Evolutionary conservation across 2,113 vertebrate genomes (phyloP).

Genomic region (Odocoileus virginianus): DNA sequence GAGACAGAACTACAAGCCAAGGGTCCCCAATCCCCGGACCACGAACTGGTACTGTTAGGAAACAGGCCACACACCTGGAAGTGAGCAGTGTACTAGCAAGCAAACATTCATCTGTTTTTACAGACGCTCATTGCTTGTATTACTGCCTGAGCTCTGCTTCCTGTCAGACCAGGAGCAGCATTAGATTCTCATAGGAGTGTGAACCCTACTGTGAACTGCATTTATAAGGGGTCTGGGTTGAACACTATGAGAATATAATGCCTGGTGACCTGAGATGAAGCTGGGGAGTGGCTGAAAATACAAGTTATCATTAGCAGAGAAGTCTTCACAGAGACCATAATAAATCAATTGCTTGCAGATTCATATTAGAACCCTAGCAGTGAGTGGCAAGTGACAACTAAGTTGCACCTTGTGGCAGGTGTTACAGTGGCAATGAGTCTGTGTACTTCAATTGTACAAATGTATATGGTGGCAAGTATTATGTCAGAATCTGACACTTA

Average conservation of each 20-base stretch:
- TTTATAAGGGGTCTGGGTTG: neutral
- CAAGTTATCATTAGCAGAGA: neutral
- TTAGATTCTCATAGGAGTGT: neutral
- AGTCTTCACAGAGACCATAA: neutral
- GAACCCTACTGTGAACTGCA: neutral
- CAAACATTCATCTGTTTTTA: neutral
- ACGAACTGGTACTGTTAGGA: neutral
- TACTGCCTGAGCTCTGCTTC: neutral
- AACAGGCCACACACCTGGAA: neutral
- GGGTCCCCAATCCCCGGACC: neutral
- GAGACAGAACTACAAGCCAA: neutral
- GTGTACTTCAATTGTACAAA: neutral
- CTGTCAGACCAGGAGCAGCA: neutral
- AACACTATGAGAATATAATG: neutral
- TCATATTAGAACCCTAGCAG: neutral
- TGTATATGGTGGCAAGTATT: neutral
- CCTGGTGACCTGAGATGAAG: neutral
- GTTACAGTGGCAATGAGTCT: neutral
- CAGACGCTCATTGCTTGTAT: neutral
- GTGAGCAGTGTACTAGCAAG: neutral
- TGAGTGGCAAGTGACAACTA: neutral
- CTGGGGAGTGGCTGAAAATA: neutral
- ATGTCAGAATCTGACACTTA: neutral
- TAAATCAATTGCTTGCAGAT: neutral
- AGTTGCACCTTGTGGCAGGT: neutral